Conservation (phyloP, 2,888 invertebrate species). For the Tipula confusa region DNA sequence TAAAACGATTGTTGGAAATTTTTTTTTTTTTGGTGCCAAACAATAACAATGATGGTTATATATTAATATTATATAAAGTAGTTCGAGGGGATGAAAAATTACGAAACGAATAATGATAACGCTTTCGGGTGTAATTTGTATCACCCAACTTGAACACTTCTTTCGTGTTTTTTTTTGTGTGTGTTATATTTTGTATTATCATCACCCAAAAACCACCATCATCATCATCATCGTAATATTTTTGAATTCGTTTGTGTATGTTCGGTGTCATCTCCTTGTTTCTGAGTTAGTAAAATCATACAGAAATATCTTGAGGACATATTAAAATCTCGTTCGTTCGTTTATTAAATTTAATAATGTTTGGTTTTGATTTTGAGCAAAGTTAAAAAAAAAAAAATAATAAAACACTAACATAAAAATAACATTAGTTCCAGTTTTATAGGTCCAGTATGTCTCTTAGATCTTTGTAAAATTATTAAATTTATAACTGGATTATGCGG, state of each 20-base stretch:
- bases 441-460: not conserved
- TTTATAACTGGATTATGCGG: not conserved
- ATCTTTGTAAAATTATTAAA: not conserved
- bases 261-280: not conserved
- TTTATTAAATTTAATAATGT: slow-evolving; percentile 12
- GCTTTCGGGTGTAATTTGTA: slow-evolving; percentile 44
- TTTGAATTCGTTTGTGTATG: not conserved
- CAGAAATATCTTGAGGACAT: not conserved
- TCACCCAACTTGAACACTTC: slow-evolving; percentile 39
- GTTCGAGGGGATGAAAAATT: slow-evolving; percentile 7
- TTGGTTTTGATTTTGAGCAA: slow-evolving; percentile 3
- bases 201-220: not conserved
- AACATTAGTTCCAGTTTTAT: not conserved
- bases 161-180: not conserved
- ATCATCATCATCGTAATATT: not conserved
- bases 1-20: slow-evolving; percentile 25
- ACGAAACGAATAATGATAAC: not conserved
- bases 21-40: not conserved
- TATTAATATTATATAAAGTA: not conserved
- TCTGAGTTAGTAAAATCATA: not conserved
- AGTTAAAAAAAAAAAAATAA: too few species aligned
- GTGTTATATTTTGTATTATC: not conserved
- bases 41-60: not conserved
- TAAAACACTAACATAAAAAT: too few species aligned
- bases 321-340: not conserved